These are phyloP conservation scores for Cinclus mexicanus DNA, from an alignment of 2,113 vertebrate species.

Conservation along the genomic window DNA sequence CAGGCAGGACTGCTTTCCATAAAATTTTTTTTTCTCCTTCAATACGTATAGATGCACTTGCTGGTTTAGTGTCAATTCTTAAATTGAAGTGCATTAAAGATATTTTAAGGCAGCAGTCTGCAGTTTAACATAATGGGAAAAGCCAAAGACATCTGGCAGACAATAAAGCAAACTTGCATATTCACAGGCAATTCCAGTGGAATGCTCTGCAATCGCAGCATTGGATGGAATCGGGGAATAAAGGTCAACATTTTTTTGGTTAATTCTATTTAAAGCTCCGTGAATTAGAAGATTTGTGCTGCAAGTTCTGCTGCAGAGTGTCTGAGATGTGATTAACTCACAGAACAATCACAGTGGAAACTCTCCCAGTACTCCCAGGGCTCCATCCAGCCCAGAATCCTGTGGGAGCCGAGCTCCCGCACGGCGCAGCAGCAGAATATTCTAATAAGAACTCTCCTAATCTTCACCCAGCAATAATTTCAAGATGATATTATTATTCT, in stretches of 20 bases:
- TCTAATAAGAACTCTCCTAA: conserved; percentile 86
- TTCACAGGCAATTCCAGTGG: not conserved
- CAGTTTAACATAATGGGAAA: not conserved
- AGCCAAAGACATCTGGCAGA: conserved; percentile 4
- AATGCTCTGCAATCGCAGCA: not conserved
- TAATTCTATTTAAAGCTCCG: not conserved
- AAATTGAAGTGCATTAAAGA: not conserved
- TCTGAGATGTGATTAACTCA: not conserved
- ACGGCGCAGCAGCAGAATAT: conserved; percentile 76
- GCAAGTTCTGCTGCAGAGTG: not conserved
- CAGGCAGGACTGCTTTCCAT: not conserved
- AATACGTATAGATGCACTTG: not conserved
- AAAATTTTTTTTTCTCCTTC: not conserved
- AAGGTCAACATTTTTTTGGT: not conserved
- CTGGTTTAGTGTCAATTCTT: not conserved
- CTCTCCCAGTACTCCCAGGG: not conserved
- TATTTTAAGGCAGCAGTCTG: not conserved
- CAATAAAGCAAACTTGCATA: conserved; percentile 9
- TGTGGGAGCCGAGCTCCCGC: conserved; percentile 34
- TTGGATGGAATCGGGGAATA: not conserved
- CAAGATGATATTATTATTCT: conserved; percentile 90
- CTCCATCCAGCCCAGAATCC: conserved; percentile 35
- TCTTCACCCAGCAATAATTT: conserved; percentile 91
- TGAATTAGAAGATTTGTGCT: not conserved
- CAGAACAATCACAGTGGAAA: not conserved